Conservation (phyloP, 2,797 vertebrate genomes). For the Enteromius argenteus region DNA sequence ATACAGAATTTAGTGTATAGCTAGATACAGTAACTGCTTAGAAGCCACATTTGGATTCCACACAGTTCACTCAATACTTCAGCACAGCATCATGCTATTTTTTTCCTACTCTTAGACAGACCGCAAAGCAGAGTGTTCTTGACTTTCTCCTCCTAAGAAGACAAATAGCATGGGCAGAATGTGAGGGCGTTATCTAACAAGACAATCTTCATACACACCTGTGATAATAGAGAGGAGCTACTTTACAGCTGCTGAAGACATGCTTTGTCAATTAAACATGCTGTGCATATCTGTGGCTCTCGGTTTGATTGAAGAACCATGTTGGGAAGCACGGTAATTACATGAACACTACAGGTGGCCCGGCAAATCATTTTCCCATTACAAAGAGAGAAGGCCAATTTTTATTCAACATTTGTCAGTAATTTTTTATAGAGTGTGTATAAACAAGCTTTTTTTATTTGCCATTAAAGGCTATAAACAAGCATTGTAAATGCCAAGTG, state of each 20-base stretch:
- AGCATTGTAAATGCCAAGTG: neutral
- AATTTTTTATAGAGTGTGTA: neutral
- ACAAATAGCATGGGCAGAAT: conserved; percentile 50
- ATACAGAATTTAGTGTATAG: neutral
- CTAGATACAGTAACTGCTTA: neutral
- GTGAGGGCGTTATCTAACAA: conserved; percentile 46
- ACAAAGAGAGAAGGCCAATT: neutral
- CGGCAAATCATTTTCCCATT: neutral
- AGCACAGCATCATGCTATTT: conserved; percentile 10
- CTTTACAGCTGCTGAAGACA: conserved; percentile 42
- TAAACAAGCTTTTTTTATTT: neutral
- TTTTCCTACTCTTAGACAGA: conserved; percentile 12
- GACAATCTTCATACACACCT: conserved; percentile 51
- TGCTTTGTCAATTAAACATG: conserved; percentile 46
- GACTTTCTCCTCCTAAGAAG: conserved; percentile 50
- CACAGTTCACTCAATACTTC: neutral
- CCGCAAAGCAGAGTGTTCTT: conserved; percentile 32
- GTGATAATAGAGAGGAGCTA: conserved; percentile 39
- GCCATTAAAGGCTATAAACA: too few relatives aligned
- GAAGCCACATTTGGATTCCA: conserved; percentile 18
- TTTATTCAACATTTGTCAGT: neutral
- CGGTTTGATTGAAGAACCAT: conserved; percentile 38
- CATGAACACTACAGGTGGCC: conserved; percentile 41
- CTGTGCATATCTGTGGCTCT: conserved; percentile 33
- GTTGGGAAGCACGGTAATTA: conserved; percentile 39